Percentiles rank a stretch among this genome's conserved stretches.
Conservation (phyloP, 2,113 vertebrate species). For the Marmota monax region DNA sequence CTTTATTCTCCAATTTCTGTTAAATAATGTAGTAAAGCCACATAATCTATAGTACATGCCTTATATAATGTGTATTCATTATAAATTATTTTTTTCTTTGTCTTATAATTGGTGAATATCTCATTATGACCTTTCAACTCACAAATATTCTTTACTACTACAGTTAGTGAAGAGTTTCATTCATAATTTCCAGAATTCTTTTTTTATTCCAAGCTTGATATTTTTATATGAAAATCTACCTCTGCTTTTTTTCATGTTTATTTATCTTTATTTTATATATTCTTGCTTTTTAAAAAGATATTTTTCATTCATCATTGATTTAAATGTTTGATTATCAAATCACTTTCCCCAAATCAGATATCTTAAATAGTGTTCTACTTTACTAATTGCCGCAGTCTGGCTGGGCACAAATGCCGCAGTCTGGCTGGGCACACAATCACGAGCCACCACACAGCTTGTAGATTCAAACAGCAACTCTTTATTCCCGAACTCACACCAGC, state of each 20-base stretch:
- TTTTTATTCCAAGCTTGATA: not conserved
- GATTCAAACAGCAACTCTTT: too few relatives aligned
- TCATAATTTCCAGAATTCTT: too few relatives aligned
- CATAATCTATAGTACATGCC: not conserved
- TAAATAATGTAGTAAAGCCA: not conserved
- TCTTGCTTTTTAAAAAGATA: not conserved
- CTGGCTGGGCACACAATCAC: too few relatives aligned
- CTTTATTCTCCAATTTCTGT: not conserved
- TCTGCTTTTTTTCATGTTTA: not conserved
- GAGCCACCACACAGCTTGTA: too few relatives aligned
- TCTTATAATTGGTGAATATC: not conserved
- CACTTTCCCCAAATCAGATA: not conserved
- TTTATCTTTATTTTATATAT: not conserved
- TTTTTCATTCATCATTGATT: not conserved
- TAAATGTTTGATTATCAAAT: not conserved
- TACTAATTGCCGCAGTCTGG: too few relatives aligned
- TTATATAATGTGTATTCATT: not conserved
- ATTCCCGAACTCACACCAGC: too few relatives aligned
- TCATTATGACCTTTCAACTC: not conserved
- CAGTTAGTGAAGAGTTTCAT: not conserved
- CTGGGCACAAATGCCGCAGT: too few relatives aligned
- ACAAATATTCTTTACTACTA: not conserved
- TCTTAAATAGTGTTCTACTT: not conserved
- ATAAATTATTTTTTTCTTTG: not conserved
- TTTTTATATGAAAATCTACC: not conserved